Base-by-base conservation (phyloP, 1,140 invertebrate species). In the Drosophila navojoa region DNA sequence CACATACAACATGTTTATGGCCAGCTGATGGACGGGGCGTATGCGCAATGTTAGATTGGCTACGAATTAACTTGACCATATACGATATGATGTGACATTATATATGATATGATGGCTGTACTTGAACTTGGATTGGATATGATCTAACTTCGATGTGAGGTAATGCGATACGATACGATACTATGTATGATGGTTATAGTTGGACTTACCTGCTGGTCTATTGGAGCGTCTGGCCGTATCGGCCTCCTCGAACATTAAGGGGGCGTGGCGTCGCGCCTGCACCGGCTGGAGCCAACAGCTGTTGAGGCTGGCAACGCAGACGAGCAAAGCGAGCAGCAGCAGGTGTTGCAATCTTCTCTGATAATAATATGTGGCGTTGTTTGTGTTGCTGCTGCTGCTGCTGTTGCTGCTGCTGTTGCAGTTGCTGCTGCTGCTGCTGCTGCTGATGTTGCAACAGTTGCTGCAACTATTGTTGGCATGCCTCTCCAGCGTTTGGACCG, bases 141-240 rank as follows among this genome's bases (percentile, higher is more conserved):
- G 5, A 35, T 7, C 32, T 35, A 35, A 10, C 2, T 35, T 4
- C 3, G 13, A 10, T n/a, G 1, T 7, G 32, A 32, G 5, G 15
- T 44, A 4, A 29, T 29, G 19, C 3, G 19, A 22, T 22, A 22
- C 19, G 19, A 22, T 22, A 22, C 19, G 19, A 22, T 22, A 22
- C 19, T 22, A 29, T 29, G 27, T 22, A 42, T n/a, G 11, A 42
- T 42, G n/a, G 3, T 13, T 15, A 16, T 44, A 6, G 3, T 44
- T 44, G 42, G 42, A 45, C 90, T 91, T 82, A 91, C 90, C 90
- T 59, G 90, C 90, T 81, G 90, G 90, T 76, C 90, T 53, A 66
- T 91, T 91, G 71, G 89, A 86, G 22, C 90, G 86, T 25, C 90
- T 76, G 55, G 75, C 85, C 45, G 87, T 84, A 42, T 90, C 90